Conservation (phyloP, 1,140 invertebrate species). For the Calephelis virginiensis region DNA sequence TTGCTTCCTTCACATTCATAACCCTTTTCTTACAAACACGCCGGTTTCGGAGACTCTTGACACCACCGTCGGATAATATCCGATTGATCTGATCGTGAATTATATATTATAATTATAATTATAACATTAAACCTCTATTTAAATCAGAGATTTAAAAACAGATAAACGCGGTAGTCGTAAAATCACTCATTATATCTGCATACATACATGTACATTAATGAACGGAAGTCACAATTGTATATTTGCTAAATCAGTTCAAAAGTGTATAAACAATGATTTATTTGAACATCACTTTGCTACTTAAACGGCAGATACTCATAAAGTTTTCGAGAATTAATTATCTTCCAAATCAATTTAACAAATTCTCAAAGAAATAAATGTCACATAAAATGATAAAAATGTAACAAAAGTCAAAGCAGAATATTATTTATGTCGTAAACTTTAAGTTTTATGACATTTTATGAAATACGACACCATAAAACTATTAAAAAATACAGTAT, state of each 20-base stretch:
- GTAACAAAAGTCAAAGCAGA: slow-evolving; percentile 5
- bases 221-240: background rate
- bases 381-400: slow-evolving; percentile 7
- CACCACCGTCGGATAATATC: no score
- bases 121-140: no score
- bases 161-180: background rate
- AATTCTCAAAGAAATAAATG: background rate
- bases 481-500: slow-evolving; percentile 1
- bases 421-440: slow-evolving; percentile 7
- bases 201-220: background rate
- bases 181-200: background rate
- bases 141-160: no score
- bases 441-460: slow-evolving; percentile 5
- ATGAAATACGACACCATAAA: slow-evolving; percentile 3
- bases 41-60: no score
- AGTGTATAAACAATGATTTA: background rate
- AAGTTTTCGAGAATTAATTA: background rate
- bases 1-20: no score
- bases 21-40: no score
- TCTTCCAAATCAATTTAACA: background rate
- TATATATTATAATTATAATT: no score
- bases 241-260: background rate
- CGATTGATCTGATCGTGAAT: no score
- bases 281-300: background rate
- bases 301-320: background rate